Evolutionary conservation across 2,113 vertebrate species (phyloP).

Genomic region (Pelmatolapia mariae): DNA sequence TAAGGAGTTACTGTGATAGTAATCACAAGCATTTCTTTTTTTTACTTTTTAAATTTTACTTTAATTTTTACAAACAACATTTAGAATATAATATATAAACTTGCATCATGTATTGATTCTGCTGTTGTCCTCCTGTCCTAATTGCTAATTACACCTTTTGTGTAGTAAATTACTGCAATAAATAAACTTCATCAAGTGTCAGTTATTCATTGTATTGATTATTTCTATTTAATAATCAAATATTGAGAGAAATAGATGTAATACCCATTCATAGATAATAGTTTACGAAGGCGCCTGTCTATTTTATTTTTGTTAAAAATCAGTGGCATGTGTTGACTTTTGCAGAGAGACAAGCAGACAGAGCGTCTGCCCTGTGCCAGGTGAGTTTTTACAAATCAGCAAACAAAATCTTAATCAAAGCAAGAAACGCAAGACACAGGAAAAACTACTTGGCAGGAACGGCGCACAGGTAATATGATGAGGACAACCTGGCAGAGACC

Average conservation of each 20-base stretch:
- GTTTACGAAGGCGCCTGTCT: background rate
- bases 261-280: background rate
- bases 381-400: background rate
- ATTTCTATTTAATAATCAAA: background rate
- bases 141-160: background rate
- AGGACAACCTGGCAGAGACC: background rate
- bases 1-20: background rate
- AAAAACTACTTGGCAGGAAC: background rate
- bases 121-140: background rate
- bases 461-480: background rate
- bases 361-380: background rate
- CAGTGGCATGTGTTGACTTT: background rate
- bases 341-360: background rate
- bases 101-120: rapidly evolving
- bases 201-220: background rate
- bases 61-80: background rate
- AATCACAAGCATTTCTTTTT: background rate
- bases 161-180: background rate
- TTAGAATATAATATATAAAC: rapidly evolving
- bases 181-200: background rate
- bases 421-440: background rate
- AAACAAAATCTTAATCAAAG: background rate
- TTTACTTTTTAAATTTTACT: rapidly evolving
- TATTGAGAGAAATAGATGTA: background rate
- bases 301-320: background rate